Evolutionary conservation across 2,888 invertebrate species (phyloP).

Genomic region (Onthophagus sagittarius): DNA sequence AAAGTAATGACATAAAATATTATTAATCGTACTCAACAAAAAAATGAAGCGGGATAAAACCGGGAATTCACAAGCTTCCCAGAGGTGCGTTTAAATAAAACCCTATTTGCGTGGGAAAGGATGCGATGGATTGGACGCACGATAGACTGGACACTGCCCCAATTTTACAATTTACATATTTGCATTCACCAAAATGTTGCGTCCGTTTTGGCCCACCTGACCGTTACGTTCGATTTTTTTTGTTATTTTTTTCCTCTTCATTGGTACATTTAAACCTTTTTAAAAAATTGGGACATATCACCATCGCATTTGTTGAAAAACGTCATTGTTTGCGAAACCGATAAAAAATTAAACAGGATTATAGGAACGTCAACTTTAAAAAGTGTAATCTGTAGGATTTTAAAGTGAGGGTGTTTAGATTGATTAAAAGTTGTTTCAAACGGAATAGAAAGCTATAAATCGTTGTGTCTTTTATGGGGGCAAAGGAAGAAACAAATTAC

Average conservation of each 20-base stretch:
- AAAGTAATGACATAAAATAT: constrained; percentile 11
- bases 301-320: background rate
- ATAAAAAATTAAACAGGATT: too few relatives aligned
- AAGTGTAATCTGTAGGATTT: background rate
- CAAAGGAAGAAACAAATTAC: background rate
- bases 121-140: background rate
- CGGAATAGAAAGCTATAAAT: background rate
- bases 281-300: background rate
- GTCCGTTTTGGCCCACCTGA: background rate
- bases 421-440: background rate
- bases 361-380: background rate
- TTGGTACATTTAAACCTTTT: background rate
- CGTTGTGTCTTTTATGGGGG: background rate
- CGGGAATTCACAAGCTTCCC: background rate
- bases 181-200: background rate
- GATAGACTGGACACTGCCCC: background rate
- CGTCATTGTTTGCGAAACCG: too few relatives aligned
- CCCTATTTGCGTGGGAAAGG: background rate
- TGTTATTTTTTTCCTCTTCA: background rate
- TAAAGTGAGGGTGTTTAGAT: background rate
- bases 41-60: background rate
- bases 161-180: background rate
- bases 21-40: background rate
- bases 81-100: background rate
- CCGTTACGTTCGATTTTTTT: background rate